A percentile compares a stretch with the other conserved stretches of the same genome.
Conservation (phyloP, 23 tunicate genomes). For the Botrylloides violaceus region DNA sequence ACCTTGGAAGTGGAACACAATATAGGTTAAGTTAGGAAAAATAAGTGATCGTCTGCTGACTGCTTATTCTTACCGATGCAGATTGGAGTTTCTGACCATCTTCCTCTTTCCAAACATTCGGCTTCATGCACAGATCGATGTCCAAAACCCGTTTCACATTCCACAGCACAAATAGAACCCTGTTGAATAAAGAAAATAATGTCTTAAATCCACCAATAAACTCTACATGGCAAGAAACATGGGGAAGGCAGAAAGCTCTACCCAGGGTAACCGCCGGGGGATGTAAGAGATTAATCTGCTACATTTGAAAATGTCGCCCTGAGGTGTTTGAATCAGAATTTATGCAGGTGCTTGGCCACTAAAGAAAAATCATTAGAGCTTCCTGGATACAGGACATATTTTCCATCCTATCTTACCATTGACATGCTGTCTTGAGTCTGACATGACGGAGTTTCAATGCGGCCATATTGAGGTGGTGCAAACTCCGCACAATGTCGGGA, state of each 20-base stretch:
- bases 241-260: too few relatives aligned
- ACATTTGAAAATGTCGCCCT: too few relatives aligned
- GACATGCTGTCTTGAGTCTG: background rate
- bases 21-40: background rate
- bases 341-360: too few relatives aligned
- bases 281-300: too few relatives aligned
- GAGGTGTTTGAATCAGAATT: too few relatives aligned
- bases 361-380: constrained; percentile 1
- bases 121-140: constrained; percentile 21
- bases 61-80: constrained; percentile 69
- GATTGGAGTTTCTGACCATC: constrained; percentile 35
- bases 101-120: constrained; percentile 44
- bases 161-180: constrained; percentile 49
- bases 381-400: background rate
- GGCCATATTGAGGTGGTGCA: constrained; percentile 15
- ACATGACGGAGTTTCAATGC: constrained; percentile 4
- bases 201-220: too few relatives aligned
- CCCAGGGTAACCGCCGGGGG: too few relatives aligned
- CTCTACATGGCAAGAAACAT: too few relatives aligned
- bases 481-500: constrained; percentile 48
- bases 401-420: background rate
- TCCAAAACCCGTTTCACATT: constrained; percentile 35
- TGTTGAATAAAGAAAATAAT: too few relatives aligned
- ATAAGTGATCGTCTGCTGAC: too few relatives aligned
- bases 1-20: background rate